Evolutionary conservation across 1,140 invertebrate species (phyloP).

Genomic region (Maconellicoccus hirsutus): DNA sequence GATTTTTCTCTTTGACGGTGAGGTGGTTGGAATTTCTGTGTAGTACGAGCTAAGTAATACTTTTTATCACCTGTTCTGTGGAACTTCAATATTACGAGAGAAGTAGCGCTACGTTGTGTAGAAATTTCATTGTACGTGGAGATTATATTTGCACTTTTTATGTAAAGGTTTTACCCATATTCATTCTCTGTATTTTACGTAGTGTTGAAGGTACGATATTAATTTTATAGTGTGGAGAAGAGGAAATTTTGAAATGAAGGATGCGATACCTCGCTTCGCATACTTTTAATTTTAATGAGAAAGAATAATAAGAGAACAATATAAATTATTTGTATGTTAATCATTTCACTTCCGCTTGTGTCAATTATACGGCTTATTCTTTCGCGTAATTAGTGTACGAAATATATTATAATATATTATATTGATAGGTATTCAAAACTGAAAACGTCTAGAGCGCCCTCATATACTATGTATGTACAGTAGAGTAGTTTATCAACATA

Average conservation of each 20-base stretch:
- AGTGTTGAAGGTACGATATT: too few species aligned
- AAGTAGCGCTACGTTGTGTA: too few species aligned
- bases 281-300: not conserved
- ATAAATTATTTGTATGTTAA: not conserved
- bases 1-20: too few species aligned
- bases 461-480: not conserved
- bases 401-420: not conserved
- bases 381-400: not conserved
- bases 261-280: not conserved
- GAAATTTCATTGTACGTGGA: too few species aligned
- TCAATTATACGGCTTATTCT: slow-evolving; percentile 20
- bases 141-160: too few species aligned
- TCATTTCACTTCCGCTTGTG: slow-evolving; percentile 12
- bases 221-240: too few species aligned
- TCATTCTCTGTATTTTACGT: not conserved
- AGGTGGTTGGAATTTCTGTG: too few species aligned
- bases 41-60: too few species aligned
- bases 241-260: too few species aligned
- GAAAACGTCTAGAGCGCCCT: not conserved
- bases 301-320: not conserved
- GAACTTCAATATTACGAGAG: too few species aligned
- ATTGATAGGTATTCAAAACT: not conserved
- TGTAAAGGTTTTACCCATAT: too few species aligned
- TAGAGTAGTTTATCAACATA: not conserved
- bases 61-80: too few species aligned